Base-by-base conservation (phyloP, 2,797 vertebrate genomes). In the Pipistrellus kuhlii region DNA sequence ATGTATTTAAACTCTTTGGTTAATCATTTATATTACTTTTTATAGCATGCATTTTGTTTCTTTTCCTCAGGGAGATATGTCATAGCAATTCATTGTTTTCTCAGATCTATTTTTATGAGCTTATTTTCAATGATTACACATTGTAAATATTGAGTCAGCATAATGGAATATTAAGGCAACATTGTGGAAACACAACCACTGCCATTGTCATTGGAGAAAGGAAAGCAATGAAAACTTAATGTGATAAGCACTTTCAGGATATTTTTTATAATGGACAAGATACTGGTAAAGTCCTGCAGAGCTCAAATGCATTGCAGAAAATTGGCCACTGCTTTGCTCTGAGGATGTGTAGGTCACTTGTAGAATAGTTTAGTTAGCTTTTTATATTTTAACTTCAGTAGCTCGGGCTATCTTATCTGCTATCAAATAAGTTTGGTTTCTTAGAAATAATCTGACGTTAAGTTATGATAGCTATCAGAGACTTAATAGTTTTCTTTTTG, bases 51-150 rank as follows among this genome's bases (percentile, higher is more conserved):
- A 27, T 32, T 85, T 68, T 88, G 27, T 3, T 88, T 38, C 5
- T 38, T 38, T 38, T 38, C 38, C 68, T 92, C 80, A 59, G 83
- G 71, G 6, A 2, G 18, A 46, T 62, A 72, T 94, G 96, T 95
- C 94, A 86, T 94, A 94, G 57, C 75, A 66, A 73, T 95, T 48
- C 87, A 44, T 90, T 78, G 1, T 81, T 96, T 96, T 88, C 17
- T 97, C 35, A 13, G 75, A 23, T 81, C 11, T 94, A 3, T 71
- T 96, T 97, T 93, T 85, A 75, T 86, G 66, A 93, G 18, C 81
- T 93, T 62, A 30, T 62, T 62, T 59, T 62, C 1, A 10, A 3
- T 69, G n/a, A 35, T 71, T 83, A 32, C 9, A 46, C 18, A 76
- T 91, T 76, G 30, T 93, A 59, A 93, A 94, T 5, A 80, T 87